Base-by-base conservation (phyloP, 2,888 invertebrate species). In the Anthoptus insignis region DNA sequence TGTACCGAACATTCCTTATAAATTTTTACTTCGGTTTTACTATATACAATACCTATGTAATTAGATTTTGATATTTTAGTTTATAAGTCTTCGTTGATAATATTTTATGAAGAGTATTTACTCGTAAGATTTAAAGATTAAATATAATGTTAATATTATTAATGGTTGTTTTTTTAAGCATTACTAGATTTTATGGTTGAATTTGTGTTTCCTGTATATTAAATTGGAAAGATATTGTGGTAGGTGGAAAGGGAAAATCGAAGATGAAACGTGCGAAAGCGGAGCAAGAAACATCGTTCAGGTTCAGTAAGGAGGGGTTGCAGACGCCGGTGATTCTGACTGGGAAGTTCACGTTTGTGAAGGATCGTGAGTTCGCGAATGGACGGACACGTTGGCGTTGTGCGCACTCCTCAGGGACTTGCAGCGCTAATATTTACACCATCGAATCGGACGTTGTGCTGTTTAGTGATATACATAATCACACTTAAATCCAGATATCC, bases 1-100 rank as follows among this genome's bases (percentile, higher is more conserved):
- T 84, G 84, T 83, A 90, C 87, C 87, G 84, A 88, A 91, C 91
- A 91, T 91, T 93, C 91, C 92, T 86, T 86, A 80, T 77, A 80
- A 82, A 80, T 81, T 79, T 79, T 80, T 81, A 76, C 75, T 79
- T 81, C 80, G 82, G 81, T 81, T 84, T 83, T 85, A 83, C 76
- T 67, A 75, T 78, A 73, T 76, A 77, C 77, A 74, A 68, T 69
- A 64, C 67, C 67, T 71, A 75, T 77, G 80, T 79, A 76, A 77
- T 81, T 81, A 37, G 37, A 73, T 79, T 86, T 86, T 81, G 79
- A 84, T 84, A 85, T 82, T 77, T 84, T 82, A 83, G 82, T 27
- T 80, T 77, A 49, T 81, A 82, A 84, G 86, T 85, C 81, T 84
- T 85, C 80, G 87, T 89, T 89, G 88, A 81, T n/a, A n/a, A n/a